A percentile compares a stretch with the other conserved stretches of the same genome.
phyloP scores from a whole-genome alignment of 2,888 invertebrate species.

The Drosophila prolongata region DNA sequence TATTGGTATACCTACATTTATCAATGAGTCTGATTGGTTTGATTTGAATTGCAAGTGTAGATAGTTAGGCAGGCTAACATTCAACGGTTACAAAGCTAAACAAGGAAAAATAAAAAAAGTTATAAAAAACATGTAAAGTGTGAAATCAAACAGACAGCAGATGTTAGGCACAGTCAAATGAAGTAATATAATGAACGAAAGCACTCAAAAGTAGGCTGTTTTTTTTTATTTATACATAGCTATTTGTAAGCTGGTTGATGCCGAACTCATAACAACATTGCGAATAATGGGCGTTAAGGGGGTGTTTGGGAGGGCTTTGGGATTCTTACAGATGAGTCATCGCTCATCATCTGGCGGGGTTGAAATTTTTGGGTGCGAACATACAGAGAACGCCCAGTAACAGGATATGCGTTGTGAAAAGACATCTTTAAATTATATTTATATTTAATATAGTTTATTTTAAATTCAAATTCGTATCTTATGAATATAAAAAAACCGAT shows the following conservation, averaged over 20 bases:
- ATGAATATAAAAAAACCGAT: too few species aligned
- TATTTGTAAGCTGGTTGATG: constrained; percentile 16
- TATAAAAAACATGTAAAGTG: constrained; percentile 36
- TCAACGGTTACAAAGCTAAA: constrained; percentile 73
- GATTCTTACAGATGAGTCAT: constrained; percentile 31
- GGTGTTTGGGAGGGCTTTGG: constrained; percentile 7
- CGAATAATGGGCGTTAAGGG: constrained; percentile 3
- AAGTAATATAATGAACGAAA: constrained; percentile 2
- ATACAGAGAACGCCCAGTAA: not conserved
- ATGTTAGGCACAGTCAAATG: constrained; percentile 16
- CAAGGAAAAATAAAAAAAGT: constrained; percentile 47
- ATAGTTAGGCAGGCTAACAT: constrained; percentile 31
- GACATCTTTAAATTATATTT: too few species aligned
- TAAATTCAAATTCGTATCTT: too few species aligned
- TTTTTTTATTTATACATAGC: constrained; percentile 15
- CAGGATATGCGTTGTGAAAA: not conserved
- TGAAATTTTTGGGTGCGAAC: not conserved
- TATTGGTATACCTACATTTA: constrained; percentile 39
- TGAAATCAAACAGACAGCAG: constrained; percentile 10
- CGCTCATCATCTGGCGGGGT: constrained; percentile 15
- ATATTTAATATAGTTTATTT: not conserved
- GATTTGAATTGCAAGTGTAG: constrained; percentile 27
- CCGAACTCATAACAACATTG: constrained; percentile 1
- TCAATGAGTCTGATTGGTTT: constrained; percentile 27
- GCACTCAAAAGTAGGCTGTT: constrained; percentile 29